A percentile compares a stretch with the other conserved stretches of the same genome.
phyloP scores from a whole-genome alignment of 2,113 vertebrate genomes.

The Oenanthe melanoleuca region DNA sequence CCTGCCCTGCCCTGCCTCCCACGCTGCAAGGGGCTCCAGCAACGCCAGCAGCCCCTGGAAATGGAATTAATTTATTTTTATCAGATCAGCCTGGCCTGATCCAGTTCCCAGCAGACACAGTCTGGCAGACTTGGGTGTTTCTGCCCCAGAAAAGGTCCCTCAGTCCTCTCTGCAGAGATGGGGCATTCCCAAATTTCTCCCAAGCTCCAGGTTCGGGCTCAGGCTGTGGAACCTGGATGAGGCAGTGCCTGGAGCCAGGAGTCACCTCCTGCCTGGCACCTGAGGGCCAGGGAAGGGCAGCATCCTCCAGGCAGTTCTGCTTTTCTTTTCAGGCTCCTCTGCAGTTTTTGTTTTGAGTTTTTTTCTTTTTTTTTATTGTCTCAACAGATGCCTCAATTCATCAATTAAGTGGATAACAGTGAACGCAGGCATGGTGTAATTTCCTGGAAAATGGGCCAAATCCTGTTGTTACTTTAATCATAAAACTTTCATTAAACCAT shows the following conservation, averaged over 20 bases:
- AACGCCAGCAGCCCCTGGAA: background rate
- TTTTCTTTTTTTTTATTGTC: accelerated
- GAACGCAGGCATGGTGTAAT: background rate
- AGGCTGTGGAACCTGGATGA: background rate
- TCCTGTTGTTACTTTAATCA: background rate
- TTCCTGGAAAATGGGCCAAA: slow-evolving; percentile 33
- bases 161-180: background rate
- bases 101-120: background rate
- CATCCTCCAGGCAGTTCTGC: background rate
- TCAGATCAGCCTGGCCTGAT: background rate
- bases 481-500: background rate
- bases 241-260: background rate
- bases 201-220: background rate
- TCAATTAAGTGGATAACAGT: background rate
- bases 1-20: background rate
- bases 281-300: background rate
- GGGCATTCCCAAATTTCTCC: background rate
- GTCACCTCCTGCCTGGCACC: accelerated
- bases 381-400: slow-evolving; percentile 1
- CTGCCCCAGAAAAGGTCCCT: background rate
- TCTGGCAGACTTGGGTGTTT: background rate
- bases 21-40: background rate
- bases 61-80: background rate
- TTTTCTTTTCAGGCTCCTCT: background rate
- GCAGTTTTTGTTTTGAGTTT: background rate